Evolutionary conservation across 2,888 invertebrate genomes (phyloP), one percentile per base, ranked within the genome.

Genomic region (Strigamia maritima): DNA sequence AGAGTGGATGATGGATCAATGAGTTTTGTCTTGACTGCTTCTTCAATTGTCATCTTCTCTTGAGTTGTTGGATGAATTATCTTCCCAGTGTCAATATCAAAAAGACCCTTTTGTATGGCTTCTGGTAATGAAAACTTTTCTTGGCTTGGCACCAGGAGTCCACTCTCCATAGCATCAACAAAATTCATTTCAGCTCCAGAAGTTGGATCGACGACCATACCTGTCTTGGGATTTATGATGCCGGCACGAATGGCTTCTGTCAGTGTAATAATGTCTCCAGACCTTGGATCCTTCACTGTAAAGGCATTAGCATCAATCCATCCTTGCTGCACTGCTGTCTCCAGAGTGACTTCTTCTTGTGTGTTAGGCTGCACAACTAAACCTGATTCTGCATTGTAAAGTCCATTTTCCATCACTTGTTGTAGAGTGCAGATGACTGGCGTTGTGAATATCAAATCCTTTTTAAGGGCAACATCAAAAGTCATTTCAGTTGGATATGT

Each of bases 81-180:
- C 84, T 92, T 91, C 75, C 95, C 95, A 44, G 92, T 91, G 83
- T 90, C 90, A 0, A 93, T 92, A 87, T 97, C 94, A 84, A 95
- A 95, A 81, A 93, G 90, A n/a, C 95, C 95, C 86, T 93, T 92
- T 84, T 93, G 93, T n/a, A 96, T 92, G 1, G 95, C 95, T 87
- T 95, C 94, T 0, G 94, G 93, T 35, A 95, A 88, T 80, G 93
- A 93, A 81, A 94, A 91, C 85, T 92, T 93, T 78, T 92, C 91
- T 85, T 94, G 93, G 60, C 93, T 92, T 10, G 94, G 93, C 7
- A 94, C 89, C 77, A 95, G 90, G 38, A 94, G 87, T 31, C 94
- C 94, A 79, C 92, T 90, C 83, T 94, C 93, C 38, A 94, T 90
- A 2, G 97, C 96, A 84, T 95, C 94, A 54, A 90, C 91, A 8